Evolutionary conservation across 1,140 invertebrate genomes (phyloP), one percentile per base, ranked within the genome.

Genomic region (Tetranychus urticae): DNA sequence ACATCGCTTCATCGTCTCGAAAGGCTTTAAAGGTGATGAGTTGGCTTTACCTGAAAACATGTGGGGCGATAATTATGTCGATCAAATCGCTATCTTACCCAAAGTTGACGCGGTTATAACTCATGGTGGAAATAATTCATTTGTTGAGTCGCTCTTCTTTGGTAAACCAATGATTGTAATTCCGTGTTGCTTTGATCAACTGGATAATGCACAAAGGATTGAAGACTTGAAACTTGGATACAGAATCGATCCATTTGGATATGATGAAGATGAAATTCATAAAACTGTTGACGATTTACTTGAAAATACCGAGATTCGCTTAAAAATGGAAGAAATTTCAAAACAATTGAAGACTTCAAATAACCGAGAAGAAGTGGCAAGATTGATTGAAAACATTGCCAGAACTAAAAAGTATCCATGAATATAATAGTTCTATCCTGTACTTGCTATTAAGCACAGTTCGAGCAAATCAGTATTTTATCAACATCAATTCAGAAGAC

Each of bases 111-210:
- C 64, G 10, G 47, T 63, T 12, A 63, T 63, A 7, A 60, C 61
- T 62, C 62, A 64, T 47, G 63, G 63, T 56, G 63, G 63, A 3
- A 64, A 64, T 50, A 64, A 63, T 46, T 55, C 62, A n/a, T 12
- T 63, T 14, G 31, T 35, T 42, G 62, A 63, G 52, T 12, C 10
- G 1, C 7, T 63, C 2, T 50, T 14, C 33, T 39, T 34, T 33
- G 62, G 45, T 47, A 54, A 56, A n/a, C 59, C 59, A 3, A 56
- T 52, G 46, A 64, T 56, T 33, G 39, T 48, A 42, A 59, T 10
- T 3, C 61, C 59, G 8, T 12, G 64, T 7, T 63, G 64, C 56
- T 31, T n/a, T 2, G 62, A 63, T 56, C 62, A 63, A 63, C 64
- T 31, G 35, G 61, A 64, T 35, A 63, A 64, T 56, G 62, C 62